Base-by-base conservation (phyloP, 2,888 invertebrate species). In the Bellardia pandia region DNA sequence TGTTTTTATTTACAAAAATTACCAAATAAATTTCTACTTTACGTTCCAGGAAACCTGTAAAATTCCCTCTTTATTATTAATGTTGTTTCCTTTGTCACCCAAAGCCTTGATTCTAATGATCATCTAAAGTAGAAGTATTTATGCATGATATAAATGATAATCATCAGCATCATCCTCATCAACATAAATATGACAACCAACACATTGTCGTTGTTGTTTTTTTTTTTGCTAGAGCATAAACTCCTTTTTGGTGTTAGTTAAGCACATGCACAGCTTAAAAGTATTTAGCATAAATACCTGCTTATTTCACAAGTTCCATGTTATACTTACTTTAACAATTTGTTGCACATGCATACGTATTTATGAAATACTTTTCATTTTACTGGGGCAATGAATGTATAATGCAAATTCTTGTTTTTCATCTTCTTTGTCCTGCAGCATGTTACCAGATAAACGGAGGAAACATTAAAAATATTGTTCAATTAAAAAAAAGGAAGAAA, bases 271-370 rank as follows among this genome's bases (percentile, higher is more conserved):
- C 48, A 79, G 82, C 83, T 79, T 86, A 58, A 76, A 83, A 86
- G 69, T 83, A 79, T 79, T 86, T 83, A 83, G 64, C 78, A 83
- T 76, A 79, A 86, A 79, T 86, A 83, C 86, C 71, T 66, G 64
- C 64, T 75, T 75, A 8, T 42, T 58, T 58, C 14, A 23, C 33
- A 68, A 72, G 13, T 23, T 37, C 1, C 1, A 68, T 23, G 23
- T 23, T 23, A 23, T 23, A 23, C 16, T 11, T 75, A 48, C 30
- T 40, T 66, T n/a, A 64, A 42, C 23, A 68, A 42, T 64, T 72
- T 77, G 56, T 51, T 71, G 69, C 79, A 76, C 56, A 71, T 80
- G 71, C 71, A 76, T 48, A 23, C 23, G 23, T 23, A 80, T 58
- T 76, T 51, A 51, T 71, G 62, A 71, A 69, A 85, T 80, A 71